Conservation (phyloP, 2,113 vertebrate species). For the Apistogramma diplotaenia region DNA sequence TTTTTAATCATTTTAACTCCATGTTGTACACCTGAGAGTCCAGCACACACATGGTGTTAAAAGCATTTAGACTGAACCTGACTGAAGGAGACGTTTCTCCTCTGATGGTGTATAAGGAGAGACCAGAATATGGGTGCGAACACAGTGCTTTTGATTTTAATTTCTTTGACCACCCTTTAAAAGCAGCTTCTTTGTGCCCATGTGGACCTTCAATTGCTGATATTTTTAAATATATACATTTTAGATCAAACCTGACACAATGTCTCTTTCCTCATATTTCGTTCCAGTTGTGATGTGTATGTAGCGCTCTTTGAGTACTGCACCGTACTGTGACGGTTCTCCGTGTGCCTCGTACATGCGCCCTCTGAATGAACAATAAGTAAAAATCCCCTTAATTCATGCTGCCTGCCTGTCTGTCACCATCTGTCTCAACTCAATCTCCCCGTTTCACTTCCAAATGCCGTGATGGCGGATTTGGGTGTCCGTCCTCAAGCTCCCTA, state of each 20-base stretch:
- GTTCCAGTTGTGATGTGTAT: too few relatives aligned
- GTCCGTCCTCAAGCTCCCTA: slow-evolving; percentile 16
- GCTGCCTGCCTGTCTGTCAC: not conserved
- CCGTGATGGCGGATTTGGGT: not conserved
- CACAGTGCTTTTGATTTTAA: not conserved
- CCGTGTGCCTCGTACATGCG: not conserved
- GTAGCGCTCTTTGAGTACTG: not conserved
- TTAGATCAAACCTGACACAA: not conserved
- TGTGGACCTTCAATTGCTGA: not conserved
- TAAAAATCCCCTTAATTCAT: slow-evolving; percentile 19
- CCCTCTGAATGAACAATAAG: slow-evolving; percentile 24
- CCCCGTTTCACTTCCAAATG: slow-evolving; percentile 30
- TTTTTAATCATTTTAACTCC: too few relatives aligned
- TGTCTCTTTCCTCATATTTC: not conserved
- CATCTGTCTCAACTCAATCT: slow-evolving; percentile 40
- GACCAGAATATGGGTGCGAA: not conserved
- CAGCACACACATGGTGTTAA: too few relatives aligned
- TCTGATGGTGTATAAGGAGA: too few relatives aligned
- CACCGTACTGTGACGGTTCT: not conserved
- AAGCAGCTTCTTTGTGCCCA: not conserved
- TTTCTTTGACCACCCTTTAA: not conserved
- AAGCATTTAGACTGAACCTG: too few relatives aligned
- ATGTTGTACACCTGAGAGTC: too few relatives aligned
- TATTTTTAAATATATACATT: not conserved
- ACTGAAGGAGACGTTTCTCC: too few relatives aligned